phyloP scores from a whole-genome alignment of 1,140 invertebrate species.

The Antheraea pernyi region DNA sequence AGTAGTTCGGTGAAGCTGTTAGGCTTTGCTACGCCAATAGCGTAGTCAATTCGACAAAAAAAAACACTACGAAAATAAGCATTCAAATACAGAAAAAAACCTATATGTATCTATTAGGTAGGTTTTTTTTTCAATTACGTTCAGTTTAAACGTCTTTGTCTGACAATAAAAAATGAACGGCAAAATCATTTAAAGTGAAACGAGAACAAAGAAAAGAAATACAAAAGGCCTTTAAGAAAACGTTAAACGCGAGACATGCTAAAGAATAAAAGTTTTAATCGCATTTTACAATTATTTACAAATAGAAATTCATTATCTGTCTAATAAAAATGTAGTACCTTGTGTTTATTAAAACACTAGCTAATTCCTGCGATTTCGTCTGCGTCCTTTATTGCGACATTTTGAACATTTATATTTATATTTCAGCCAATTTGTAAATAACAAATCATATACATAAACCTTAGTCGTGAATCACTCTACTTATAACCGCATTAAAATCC shows the following conservation, averaged over 20 bases:
- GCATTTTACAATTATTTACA: background rate
- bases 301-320: background rate
- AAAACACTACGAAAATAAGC: background rate
- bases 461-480: too few species aligned
- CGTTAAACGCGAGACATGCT: background rate
- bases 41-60: too few species aligned
- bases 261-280: background rate
- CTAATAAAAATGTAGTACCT: background rate
- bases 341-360: too few species aligned
- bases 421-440: too few species aligned
- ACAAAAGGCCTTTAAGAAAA: background rate
- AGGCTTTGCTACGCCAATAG: too few species aligned
- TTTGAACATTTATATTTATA: too few species aligned
- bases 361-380: too few species aligned
- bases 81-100: too few species aligned
- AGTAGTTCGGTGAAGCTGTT: too few species aligned
- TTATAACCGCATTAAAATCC: too few species aligned
- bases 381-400: too few species aligned
- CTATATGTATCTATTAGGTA: background rate
- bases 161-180: constrained; percentile 1
- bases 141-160: background rate
- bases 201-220: background rate
- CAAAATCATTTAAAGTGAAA: background rate
- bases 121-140: background rate
- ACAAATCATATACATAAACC: too few species aligned